Evolutionary conservation across 2,113 vertebrate genomes (phyloP).

Genomic region (Spea multiplicata): DNA sequence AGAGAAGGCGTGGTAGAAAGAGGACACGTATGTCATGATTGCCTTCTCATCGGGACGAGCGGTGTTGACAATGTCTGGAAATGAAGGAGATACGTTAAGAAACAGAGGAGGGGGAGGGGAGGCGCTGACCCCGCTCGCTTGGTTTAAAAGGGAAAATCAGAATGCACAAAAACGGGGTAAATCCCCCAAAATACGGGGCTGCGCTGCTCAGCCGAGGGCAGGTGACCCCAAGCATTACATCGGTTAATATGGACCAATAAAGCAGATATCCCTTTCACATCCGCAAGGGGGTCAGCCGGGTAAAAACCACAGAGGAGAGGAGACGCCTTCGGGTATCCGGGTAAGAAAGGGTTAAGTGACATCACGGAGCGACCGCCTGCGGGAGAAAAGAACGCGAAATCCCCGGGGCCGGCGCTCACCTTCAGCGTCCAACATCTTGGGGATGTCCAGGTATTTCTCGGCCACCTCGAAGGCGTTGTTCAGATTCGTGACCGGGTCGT

Average conservation of each 20-base stretch:
- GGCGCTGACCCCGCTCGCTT: neutral
- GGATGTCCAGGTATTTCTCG: conserved; percentile 76
- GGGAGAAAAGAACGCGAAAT: too few relatives aligned
- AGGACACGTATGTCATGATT: conserved; percentile 98
- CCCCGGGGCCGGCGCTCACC: conserved; percentile 57
- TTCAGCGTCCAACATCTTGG: conserved; percentile 88
- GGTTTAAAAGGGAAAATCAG: neutral
- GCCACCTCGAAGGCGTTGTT: conserved; percentile 82
- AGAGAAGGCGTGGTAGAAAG: conserved; percentile 98
- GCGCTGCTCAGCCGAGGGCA: neutral
- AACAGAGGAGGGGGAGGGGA: neutral
- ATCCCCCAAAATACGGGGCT: neutral
- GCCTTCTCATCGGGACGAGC: conserved; percentile 96
- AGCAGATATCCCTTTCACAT: neutral
- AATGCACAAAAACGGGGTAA: too few relatives aligned
- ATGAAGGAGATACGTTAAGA: conserved; percentile 59
- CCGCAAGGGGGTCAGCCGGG: neutral
- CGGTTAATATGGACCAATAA: too few relatives aligned
- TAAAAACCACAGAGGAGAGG: neutral
- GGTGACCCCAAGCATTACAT: too few relatives aligned
- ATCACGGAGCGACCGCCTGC: too few relatives aligned
- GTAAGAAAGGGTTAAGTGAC: too few relatives aligned
- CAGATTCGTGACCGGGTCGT: conserved; percentile 73
- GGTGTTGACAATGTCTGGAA: conserved; percentile 94
- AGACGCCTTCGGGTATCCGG: too few relatives aligned